Evolutionary conservation across 2,113 vertebrate species (phyloP).

Genomic region (Podarcis raffonei): DNA sequence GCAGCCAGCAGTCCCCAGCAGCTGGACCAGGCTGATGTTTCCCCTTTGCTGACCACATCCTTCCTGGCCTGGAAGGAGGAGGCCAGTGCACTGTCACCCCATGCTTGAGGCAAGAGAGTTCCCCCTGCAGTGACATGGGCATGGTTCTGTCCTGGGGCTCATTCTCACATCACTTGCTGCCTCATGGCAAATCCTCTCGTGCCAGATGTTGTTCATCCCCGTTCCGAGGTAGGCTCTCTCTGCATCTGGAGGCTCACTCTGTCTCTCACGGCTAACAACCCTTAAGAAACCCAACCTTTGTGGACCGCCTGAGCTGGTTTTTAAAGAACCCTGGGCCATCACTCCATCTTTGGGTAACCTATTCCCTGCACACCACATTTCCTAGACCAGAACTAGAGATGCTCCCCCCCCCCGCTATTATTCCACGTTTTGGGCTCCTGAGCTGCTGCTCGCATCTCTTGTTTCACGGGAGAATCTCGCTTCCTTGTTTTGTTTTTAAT

Average conservation of each 20-base stretch:
- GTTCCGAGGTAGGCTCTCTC: too few species aligned
- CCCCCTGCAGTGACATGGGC: too few species aligned
- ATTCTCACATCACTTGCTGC: too few species aligned
- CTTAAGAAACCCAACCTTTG: not conserved
- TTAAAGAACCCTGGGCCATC: not conserved
- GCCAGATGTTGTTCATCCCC: too few species aligned
- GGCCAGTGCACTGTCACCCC: too few species aligned
- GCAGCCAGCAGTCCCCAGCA: not conserved
- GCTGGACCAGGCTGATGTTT: too few species aligned
- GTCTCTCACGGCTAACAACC: not conserved
- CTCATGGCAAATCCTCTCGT: too few species aligned
- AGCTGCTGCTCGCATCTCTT: not conserved
- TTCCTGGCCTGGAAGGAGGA: not conserved
- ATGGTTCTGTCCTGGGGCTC: too few species aligned
- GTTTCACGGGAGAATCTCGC: not conserved
- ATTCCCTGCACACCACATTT: not conserved
- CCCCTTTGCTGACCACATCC: too few species aligned
- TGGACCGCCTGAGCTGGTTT: not conserved
- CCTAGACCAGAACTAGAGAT: fast-evolving
- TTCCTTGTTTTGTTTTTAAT: not conserved
- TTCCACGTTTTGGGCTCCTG: not conserved
- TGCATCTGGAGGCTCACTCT: not conserved
- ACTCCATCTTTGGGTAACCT: too few species aligned
- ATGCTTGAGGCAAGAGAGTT: too few species aligned
- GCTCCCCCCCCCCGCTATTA: too few species aligned